Evolutionary conservation across 2,888 invertebrate species (phyloP).

Genomic region (Perizoma affinitatum): DNA sequence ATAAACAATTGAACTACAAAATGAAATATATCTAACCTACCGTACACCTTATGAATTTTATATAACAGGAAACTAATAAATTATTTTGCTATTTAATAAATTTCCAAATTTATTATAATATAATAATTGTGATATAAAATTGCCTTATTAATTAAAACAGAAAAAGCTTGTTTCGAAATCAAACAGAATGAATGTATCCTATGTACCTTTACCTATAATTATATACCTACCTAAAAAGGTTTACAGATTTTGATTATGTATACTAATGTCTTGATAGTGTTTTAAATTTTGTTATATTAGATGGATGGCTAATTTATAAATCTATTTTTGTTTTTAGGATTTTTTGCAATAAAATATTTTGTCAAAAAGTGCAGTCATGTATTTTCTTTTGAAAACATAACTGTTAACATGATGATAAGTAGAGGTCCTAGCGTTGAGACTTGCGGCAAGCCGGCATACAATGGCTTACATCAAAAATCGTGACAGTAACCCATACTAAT

Average conservation of each 20-base stretch:
- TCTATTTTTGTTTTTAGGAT: constrained; percentile 57
- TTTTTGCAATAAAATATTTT: constrained; percentile 60
- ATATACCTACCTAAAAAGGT: too few relatives aligned
- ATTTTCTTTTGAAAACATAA: background rate
- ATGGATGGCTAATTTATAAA: constrained; percentile 63
- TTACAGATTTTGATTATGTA: background rate
- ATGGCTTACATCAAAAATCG: constrained; percentile 34
- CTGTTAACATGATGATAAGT: constrained; percentile 16
- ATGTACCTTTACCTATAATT: background rate
- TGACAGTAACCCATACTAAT: constrained; percentile 27
- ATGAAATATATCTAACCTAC: too few relatives aligned
- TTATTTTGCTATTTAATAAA: background rate
- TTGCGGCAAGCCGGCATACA: constrained; percentile 24
- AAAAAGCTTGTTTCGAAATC: constrained; percentile 32
- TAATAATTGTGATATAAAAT: constrained; percentile 70
- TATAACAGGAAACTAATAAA: background rate
- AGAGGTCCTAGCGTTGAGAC: constrained; percentile 21
- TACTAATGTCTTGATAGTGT: constrained; percentile 15
- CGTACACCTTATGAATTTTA: background rate
- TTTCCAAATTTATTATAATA: constrained; percentile 38
- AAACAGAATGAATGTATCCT: constrained; percentile 9
- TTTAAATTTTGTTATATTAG: constrained; percentile 45
- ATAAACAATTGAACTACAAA: too few relatives aligned
- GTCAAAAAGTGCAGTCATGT: constrained; percentile 35
- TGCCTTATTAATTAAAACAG: constrained; percentile 56